A percentile compares a stretch with the other conserved stretches of the same genome.
Evolutionary conservation across 2,888 invertebrate genomes (phyloP).

Genomic region (Endotricha flammealis): DNA sequence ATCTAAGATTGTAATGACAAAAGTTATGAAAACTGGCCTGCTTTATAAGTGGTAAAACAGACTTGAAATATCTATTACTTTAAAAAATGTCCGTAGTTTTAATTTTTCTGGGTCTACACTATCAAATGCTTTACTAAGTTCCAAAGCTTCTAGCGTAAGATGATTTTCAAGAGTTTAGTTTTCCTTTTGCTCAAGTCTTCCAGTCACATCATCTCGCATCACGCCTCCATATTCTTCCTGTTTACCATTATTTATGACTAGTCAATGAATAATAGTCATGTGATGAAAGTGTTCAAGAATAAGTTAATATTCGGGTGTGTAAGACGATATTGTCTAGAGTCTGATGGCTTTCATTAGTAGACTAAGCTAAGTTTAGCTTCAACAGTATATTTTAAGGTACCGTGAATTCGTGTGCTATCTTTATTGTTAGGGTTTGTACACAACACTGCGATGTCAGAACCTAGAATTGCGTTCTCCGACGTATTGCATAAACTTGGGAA

Average conservation of each 20-base stretch:
- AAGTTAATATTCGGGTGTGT: conserved; percentile 34
- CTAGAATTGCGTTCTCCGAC: too few species aligned
- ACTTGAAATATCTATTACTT: too few species aligned
- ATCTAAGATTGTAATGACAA: too few species aligned
- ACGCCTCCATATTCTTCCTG: conserved; percentile 9
- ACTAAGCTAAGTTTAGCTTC: conserved; percentile 44
- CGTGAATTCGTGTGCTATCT: conserved; percentile 48
- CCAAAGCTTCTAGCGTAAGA: neutral
- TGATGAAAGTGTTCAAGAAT: conserved; percentile 51
- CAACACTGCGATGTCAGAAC: too few species aligned
- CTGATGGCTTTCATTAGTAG: conserved; percentile 40
- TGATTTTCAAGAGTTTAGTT: conserved; percentile 21
- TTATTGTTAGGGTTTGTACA: conserved; percentile 29
- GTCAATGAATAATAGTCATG: conserved; percentile 27
- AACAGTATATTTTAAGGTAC: conserved; percentile 34
- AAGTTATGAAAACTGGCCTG: too few species aligned
- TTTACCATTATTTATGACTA: conserved; percentile 27
- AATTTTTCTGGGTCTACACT: too few species aligned
- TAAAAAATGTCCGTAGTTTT: too few species aligned
- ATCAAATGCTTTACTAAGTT: conserved; percentile 4
- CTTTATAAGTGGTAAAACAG: too few species aligned
- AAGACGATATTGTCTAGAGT: conserved; percentile 42
- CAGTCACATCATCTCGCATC: conserved; percentile 48
- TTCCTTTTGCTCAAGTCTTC: conserved; percentile 60
- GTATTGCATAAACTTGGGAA: too few species aligned